These are phyloP conservation scores for Microtus oregoni DNA, from an alignment of 2,113 vertebrate genomes.

Conservation along the genomic window DNA sequence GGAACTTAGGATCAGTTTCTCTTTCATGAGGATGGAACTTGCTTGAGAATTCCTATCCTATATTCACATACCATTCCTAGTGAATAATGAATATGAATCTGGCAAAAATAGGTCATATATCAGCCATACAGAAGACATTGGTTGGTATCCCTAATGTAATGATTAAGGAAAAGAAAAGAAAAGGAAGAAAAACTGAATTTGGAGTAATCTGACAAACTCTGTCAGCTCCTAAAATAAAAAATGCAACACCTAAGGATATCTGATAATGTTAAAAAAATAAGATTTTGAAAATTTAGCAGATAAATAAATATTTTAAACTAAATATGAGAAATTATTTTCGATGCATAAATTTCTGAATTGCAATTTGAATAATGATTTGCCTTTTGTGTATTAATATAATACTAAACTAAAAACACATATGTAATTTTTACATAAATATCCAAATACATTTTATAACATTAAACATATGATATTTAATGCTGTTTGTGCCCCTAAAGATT, in stretches of 20 bases:
- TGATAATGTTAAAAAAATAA: background rate
- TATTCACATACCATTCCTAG: background rate
- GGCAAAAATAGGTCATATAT: background rate
- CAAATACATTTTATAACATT: slow-evolving; percentile 68
- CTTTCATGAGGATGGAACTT: slow-evolving; percentile 89
- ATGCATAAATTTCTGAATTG: slow-evolving; percentile 51
- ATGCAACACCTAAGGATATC: background rate
- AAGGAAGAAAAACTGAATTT: background rate
- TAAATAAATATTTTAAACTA: slow-evolving; percentile 39
- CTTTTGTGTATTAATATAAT: background rate
- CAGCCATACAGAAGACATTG: background rate
- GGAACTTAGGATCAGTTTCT: slow-evolving; percentile 91
- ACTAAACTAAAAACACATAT: background rate
- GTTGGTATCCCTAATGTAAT: background rate
- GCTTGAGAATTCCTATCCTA: slow-evolving; percentile 71
- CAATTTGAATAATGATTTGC: slow-evolving; percentile 34
- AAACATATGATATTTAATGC: slow-evolving; percentile 65
- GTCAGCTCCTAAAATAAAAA: background rate
- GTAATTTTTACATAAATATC: background rate
- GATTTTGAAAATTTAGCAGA: slow-evolving; percentile 66
- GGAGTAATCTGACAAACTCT: background rate
- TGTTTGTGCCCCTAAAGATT: slow-evolving; percentile 74
- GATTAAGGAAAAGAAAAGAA: background rate
- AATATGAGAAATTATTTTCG: slow-evolving; percentile 60
- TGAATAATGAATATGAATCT: background rate